These are phyloP conservation scores for Escarpia spicata DNA, from an alignment of 2,888 invertebrate genomes.

Conservation along the genomic window DNA sequence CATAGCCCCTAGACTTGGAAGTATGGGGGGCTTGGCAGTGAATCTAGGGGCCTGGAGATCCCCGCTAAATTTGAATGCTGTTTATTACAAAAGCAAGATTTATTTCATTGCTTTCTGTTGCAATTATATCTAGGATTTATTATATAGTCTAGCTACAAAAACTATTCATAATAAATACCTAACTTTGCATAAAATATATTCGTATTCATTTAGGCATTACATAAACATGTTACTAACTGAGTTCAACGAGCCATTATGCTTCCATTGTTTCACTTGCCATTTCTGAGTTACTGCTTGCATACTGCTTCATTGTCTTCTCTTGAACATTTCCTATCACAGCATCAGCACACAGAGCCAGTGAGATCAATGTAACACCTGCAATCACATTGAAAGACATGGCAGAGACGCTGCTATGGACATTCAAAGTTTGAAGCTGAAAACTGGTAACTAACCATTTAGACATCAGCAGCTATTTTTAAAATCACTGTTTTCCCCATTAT, in stretches of 20 bases:
- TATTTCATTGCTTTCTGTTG: neutral
- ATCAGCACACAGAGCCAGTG: constrained; percentile 88
- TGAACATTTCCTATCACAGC: constrained; percentile 97
- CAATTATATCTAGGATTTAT: too few relatives aligned
- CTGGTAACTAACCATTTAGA: neutral
- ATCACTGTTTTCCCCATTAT: too few relatives aligned
- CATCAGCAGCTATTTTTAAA: too few relatives aligned
- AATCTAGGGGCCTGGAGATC: too few relatives aligned
- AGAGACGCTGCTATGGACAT: neutral
- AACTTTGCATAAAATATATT: too few relatives aligned
- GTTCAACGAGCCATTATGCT: neutral
- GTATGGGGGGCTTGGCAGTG: too few relatives aligned
- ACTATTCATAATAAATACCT: constrained; percentile 8
- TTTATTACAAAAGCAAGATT: neutral
- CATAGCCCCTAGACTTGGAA: too few relatives aligned
- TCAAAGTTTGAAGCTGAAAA: neutral
- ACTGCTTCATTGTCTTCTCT: constrained; percentile 90
- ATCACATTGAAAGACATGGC: neutral
- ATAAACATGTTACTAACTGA: neutral
- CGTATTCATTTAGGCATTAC: neutral
- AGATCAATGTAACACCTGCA: constrained; percentile 69
- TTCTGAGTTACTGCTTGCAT: constrained; percentile 86
- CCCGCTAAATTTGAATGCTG: neutral
- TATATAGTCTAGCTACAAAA: neutral
- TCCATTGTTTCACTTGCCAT: constrained; percentile 70